A percentile compares a stretch with the other conserved stretches of the same genome.
Evolutionary conservation across 2,113 vertebrate species (phyloP).

Genomic region (Hipposideros armiger): DNA sequence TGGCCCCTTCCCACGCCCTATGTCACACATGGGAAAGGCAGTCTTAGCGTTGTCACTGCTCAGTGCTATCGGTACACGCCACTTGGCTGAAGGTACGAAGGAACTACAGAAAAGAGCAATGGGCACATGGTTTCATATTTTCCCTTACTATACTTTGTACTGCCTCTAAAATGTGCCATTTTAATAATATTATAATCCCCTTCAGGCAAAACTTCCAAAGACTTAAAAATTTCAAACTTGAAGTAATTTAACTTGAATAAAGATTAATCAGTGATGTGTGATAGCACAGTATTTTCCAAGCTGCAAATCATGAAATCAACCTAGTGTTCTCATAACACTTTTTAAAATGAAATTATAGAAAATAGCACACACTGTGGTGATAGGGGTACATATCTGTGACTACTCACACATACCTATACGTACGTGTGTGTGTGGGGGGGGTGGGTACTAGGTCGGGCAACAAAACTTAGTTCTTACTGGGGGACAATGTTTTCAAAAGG

Average conservation of each 20-base stretch:
- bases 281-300: background rate
- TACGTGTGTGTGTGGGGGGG: no score
- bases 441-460: background rate
- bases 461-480: background rate
- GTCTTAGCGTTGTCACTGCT: background rate
- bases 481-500: slow-evolving; percentile 43
- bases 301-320: background rate
- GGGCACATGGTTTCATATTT: background rate
- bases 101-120: background rate
- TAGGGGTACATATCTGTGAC: background rate
- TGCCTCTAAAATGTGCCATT: background rate
- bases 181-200: background rate
- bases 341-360: background rate
- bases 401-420: background rate
- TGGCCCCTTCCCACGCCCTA: background rate
- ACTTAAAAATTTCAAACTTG: background rate
- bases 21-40: background rate
- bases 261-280: background rate
- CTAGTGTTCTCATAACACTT: background rate
- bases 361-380: background rate
- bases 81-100: background rate
- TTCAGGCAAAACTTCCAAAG: background rate
- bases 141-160: background rate
- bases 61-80: background rate
- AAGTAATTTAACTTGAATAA: slow-evolving; percentile 14